Percentiles rank a stretch among this genome's conserved stretches.
phyloP scores from a whole-genome alignment of 2,797 vertebrate species.

The Gallinago solitaria region DNA sequence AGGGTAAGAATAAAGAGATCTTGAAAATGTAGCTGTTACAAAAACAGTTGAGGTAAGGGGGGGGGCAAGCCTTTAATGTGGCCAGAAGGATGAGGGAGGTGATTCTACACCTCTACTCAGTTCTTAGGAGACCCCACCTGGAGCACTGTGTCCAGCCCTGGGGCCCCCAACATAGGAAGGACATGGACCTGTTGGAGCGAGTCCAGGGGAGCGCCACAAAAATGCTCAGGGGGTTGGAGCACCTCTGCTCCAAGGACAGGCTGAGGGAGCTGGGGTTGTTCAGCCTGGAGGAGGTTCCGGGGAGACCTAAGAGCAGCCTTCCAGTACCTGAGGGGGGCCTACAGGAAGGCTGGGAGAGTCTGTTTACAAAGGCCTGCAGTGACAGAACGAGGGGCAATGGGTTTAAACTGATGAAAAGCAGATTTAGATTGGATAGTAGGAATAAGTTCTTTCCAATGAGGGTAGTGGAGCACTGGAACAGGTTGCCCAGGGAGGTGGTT shows the following conservation, averaged over 20 bases:
- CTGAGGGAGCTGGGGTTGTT: not conserved
- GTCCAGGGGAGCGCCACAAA: not conserved
- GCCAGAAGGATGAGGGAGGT: not conserved
- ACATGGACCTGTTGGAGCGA: not conserved
- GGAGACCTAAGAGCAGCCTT: not conserved
- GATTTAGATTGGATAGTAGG: not conserved
- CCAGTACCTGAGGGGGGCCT: not conserved
- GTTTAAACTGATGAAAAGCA: not conserved
- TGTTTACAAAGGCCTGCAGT: not conserved
- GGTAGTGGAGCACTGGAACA: not conserved
- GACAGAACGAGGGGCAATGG: not conserved
- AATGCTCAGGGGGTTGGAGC: not conserved
- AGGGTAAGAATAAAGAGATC: not conserved
- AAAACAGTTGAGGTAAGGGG: not conserved
- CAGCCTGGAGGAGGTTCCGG: not conserved
- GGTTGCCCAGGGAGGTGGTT: too few species aligned
- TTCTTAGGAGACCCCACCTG: not conserved
- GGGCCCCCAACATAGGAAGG: not conserved
- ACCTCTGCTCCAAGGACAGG: not conserved
- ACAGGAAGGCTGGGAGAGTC: not conserved
- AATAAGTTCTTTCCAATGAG: not conserved
- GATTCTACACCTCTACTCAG: not conserved
- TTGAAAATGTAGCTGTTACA: slow-evolving; percentile 11
- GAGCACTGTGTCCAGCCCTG: not conserved
- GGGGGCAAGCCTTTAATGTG: not conserved